Evolutionary conservation across 2,113 vertebrate species (phyloP), one percentile per base, ranked within the genome.

Genomic region (Hippolais icterina): DNA sequence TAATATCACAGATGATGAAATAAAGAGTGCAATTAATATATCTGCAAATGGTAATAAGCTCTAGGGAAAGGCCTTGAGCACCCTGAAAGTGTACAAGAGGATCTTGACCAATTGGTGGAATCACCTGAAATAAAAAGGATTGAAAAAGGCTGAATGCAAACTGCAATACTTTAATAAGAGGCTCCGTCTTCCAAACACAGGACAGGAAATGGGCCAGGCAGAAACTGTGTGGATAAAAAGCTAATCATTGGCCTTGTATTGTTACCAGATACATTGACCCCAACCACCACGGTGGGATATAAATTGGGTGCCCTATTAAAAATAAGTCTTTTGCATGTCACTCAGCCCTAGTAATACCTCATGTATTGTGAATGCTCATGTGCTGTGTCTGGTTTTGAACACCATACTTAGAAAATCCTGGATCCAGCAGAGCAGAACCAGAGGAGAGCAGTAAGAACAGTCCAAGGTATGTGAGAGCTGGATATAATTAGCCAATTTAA

Each of bases 121-220:
- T 53, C 77, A 37, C 17, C 12, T 54, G 19, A 66, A 87, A 47
- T 61, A 61, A 69, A 59, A 24, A 78, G 29, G 18, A 28, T 29
- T 52, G 20, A 11, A 70, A 74, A 87, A 47, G 39, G 27, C 47
- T 70, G 46, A 74, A 46, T 57, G 37, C 23, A 24, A 80, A 46
- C 17, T 39, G 12, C 12, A 44, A 5, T 52, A 11, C 15, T 69
- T 76, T 18, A 74, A 0, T 17, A 37, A 37, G 22, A 49, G 59
- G 4, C 25, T 79, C 9, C 0, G 0, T 59, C 56, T 83, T 29
- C 29, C 27, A 39, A 21, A 41, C 1, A 0, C 6, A 27, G 39
- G 47, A 16, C 18, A 39, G 23, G 46, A 33, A 50, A 53, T 14
- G 20, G 20, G 5, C 3, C 42, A 39, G 39, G 22, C 35, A 90